Conservation (phyloP, 2,888 invertebrate genomes). For the Ellobium chinense region DNA sequence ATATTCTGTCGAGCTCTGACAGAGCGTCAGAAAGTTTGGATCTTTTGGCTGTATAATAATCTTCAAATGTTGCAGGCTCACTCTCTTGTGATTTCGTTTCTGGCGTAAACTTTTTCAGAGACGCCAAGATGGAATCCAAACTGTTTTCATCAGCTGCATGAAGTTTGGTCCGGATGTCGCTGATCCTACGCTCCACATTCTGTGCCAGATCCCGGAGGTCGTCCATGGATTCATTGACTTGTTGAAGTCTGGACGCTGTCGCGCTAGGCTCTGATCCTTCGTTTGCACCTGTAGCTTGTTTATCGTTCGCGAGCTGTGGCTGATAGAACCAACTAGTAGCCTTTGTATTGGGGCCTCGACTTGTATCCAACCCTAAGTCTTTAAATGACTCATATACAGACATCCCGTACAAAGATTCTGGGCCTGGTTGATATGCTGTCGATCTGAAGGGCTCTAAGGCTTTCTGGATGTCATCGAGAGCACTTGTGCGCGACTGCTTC, state of each 20-base stretch:
- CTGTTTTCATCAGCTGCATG: conserved; percentile 68
- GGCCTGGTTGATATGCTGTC: conserved; percentile 33
- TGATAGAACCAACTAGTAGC: conserved; percentile 37
- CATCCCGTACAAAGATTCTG: conserved; percentile 40
- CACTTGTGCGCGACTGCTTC: conserved; percentile 29
- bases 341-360: conserved; percentile 22
- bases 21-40: conserved; percentile 72
- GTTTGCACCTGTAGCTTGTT: neutral
- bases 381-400: conserved; percentile 23
- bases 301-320: neutral
- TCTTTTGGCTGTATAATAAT: conserved; percentile 61
- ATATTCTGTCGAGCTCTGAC: conserved; percentile 73
- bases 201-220: conserved; percentile 68
- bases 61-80: conserved; percentile 57
- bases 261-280: neutral
- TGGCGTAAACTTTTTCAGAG: conserved; percentile 68
- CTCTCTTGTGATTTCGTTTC: conserved; percentile 59
- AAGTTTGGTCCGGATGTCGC: conserved; percentile 66
- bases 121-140: conserved; percentile 67
- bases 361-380: conserved; percentile 20
- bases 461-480: conserved; percentile 40
- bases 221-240: conserved; percentile 66
- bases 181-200: conserved; percentile 67
- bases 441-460: conserved; percentile 26
- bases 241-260: conserved; percentile 20